phyloP scores from a whole-genome alignment of 2,113 vertebrate genomes.

The Heterotilapia buettikoferi region DNA sequence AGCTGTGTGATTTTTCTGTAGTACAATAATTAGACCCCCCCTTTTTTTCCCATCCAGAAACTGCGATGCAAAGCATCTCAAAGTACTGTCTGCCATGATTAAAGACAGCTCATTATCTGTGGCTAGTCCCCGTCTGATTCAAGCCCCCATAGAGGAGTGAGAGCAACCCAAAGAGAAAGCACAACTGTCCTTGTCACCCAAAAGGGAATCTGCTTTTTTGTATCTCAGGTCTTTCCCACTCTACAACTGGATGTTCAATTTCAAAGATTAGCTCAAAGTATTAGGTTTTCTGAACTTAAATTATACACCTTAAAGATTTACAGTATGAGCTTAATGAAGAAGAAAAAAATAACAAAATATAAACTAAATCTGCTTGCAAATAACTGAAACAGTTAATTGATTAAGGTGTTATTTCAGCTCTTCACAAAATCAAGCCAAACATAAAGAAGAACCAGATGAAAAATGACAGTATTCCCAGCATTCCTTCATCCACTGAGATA shows the following conservation, averaged over 20 bases:
- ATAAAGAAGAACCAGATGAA: not conserved
- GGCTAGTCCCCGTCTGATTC: slow-evolving; percentile 80
- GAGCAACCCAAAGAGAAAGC: slow-evolving; percentile 34
- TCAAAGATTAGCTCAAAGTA: not conserved
- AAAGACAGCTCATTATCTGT: slow-evolving; percentile 97
- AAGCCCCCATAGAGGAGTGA: slow-evolving; percentile 53
- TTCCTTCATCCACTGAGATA: not conserved
- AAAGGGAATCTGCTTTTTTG: slow-evolving; percentile 24
- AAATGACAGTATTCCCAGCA: not conserved
- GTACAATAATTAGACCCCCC: slow-evolving; percentile 93
- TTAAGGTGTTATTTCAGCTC: not conserved
- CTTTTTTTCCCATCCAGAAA: slow-evolving; percentile 76
- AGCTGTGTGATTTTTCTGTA: slow-evolving; percentile 83
- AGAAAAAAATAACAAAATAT: not conserved
- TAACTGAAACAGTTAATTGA: not conserved
- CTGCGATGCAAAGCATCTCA: slow-evolving; percentile 93
- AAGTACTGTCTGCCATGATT: slow-evolving; percentile 92
- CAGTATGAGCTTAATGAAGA: not conserved
- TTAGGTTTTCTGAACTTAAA: not conserved
- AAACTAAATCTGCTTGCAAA: not conserved
- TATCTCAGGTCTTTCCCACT: slow-evolving; percentile 6
- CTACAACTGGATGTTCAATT: not conserved
- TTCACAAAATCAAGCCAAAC: not conserved
- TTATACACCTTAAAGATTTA: not conserved
- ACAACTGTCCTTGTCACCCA: slow-evolving; percentile 23